Evolutionary conservation across 2,888 invertebrate species (phyloP).

Genomic region (Machimus rusticus): DNA sequence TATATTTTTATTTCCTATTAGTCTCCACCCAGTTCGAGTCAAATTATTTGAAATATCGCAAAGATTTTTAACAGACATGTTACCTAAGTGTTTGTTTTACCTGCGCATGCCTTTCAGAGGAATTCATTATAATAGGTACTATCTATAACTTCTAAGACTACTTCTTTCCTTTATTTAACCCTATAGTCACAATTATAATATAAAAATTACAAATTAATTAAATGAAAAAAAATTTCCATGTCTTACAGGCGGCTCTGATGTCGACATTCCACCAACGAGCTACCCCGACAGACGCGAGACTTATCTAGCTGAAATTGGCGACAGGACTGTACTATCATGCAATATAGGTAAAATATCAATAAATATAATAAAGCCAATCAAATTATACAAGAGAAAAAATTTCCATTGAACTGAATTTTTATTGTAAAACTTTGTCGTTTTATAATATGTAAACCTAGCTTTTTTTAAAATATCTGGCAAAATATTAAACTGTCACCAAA

Average conservation of each 20-base stretch:
- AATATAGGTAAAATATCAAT: conserved; percentile 50
- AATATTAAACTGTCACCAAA: too few relatives aligned
- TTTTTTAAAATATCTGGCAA: too few relatives aligned
- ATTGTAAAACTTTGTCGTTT: too few relatives aligned
- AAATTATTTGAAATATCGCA: not conserved
- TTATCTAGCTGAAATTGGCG: conserved; percentile 55
- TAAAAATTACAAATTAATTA: not conserved
- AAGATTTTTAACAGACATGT: not conserved
- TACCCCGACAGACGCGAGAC: conserved; percentile 35
- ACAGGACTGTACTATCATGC: conserved; percentile 57
- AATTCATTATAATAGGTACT: conserved; percentile 16
- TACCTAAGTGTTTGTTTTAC: not conserved
- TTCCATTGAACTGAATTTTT: too few relatives aligned
- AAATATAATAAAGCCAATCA: conserved; percentile 10
- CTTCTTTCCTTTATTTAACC: not conserved
- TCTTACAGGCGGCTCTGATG: conserved; percentile 36
- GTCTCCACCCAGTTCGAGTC: not conserved
- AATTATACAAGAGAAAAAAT: too few relatives aligned
- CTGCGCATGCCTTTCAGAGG: conserved; percentile 20
- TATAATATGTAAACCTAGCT: too few relatives aligned
- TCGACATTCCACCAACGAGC: conserved; percentile 38
- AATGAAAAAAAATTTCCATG: not conserved
- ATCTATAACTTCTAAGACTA: not conserved
- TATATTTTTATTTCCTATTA: not conserved
- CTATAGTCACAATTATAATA: not conserved